Conservation (phyloP, 2,888 invertebrate species). For the Metalampra italica region DNA sequence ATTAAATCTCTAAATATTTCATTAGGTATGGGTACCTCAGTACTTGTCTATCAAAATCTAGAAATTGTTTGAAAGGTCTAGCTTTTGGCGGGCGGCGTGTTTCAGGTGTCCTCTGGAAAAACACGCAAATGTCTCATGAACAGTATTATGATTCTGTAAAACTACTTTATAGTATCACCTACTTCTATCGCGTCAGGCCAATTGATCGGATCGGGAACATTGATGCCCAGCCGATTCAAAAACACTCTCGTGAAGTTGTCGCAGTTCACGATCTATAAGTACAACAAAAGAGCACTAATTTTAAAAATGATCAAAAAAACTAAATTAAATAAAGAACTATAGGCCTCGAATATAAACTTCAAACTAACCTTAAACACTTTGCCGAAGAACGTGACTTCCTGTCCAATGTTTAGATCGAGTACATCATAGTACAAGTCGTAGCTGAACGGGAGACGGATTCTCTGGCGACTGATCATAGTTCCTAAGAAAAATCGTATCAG, state of each 20-base stretch:
- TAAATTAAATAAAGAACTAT: too few species aligned
- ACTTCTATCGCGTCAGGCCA: constrained; percentile 64
- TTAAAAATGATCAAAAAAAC: too few species aligned
- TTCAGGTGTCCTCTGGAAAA: constrained; percentile 53
- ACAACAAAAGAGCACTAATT: background rate
- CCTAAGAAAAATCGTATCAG: constrained; percentile 71
- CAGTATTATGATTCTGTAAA: background rate
- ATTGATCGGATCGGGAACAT: constrained; percentile 83
- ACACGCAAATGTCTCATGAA: background rate
- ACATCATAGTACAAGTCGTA: constrained; percentile 89
- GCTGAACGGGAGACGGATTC: constrained; percentile 87
- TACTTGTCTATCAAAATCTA: constrained; percentile 88
- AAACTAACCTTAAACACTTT: constrained; percentile 79
- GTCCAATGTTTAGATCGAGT: constrained; percentile 91
- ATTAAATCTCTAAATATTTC: background rate
- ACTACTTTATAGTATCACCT: constrained; percentile 17
- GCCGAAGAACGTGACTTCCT: constrained; percentile 88
- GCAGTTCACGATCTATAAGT: constrained; percentile 85
- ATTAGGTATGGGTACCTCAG: constrained; percentile 51
- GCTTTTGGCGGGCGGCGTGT: constrained; percentile 59
- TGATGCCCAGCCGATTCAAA: constrained; percentile 89
- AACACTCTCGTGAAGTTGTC: constrained; percentile 93
- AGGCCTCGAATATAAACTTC: too few species aligned
- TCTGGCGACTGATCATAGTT: constrained; percentile 88
- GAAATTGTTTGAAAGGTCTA: constrained; percentile 86